Evolutionary conservation across 53 echinoderm and acorn worm genomes (phyloP).

Genomic region (Echinometra lucunter): DNA sequence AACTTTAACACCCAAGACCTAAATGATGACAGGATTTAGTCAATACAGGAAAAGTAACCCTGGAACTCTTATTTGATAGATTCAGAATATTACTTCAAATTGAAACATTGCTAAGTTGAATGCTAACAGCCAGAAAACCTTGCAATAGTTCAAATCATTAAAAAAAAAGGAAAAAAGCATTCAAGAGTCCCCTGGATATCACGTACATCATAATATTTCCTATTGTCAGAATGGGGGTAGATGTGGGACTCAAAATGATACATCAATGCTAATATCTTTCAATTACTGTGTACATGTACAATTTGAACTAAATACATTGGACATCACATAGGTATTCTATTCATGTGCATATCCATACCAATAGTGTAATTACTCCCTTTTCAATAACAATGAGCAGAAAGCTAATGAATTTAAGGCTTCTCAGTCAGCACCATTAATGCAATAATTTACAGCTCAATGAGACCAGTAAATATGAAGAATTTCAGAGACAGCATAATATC

Average conservation of each 20-base stretch:
- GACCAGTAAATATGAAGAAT: neutral
- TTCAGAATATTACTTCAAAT: neutral
- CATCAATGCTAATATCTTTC: no score
- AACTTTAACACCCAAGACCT: neutral
- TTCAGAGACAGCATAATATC: no score
- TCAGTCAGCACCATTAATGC: neutral
- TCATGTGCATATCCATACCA: neutral
- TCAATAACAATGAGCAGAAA: neutral
- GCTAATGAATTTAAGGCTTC: conserved; percentile 24
- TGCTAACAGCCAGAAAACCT: no score
- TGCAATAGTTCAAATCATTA: no score
- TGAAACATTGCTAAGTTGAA: no score
- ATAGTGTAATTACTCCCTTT: neutral
- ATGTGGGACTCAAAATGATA: no score
- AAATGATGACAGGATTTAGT: neutral
- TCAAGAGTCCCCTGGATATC: no score
- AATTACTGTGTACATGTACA: no score
- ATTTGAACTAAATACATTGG: neutral
- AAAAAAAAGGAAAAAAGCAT: no score
- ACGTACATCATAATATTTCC: no score
- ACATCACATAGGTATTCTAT: neutral
- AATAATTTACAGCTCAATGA: neutral
- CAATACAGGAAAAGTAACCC: neutral
- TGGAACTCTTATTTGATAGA: neutral
- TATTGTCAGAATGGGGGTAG: no score